Evolutionary conservation across 1,140 invertebrate species (phyloP).

Genomic region (Drosophila fuyamai): DNA sequence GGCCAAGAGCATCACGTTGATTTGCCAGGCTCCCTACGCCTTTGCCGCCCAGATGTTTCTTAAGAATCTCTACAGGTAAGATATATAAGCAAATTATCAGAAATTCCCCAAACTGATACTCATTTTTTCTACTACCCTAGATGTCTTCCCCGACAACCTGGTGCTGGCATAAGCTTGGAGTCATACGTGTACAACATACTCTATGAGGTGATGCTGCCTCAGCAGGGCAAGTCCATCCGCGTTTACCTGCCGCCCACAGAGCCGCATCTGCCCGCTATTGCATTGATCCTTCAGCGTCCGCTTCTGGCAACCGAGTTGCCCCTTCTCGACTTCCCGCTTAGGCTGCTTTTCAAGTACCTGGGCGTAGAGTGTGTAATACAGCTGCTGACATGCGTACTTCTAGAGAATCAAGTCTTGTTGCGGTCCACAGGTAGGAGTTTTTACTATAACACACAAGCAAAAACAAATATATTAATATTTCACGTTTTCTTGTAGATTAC

Average conservation of each 20-base stretch:
- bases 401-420: conserved; percentile 98
- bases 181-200: conserved; percentile 97
- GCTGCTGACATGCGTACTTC: conserved; percentile 96
- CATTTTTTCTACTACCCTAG: conserved; percentile 74
- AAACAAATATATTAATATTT: not conserved
- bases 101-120: not conserved
- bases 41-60: conserved; percentile 94
- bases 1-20: conserved; percentile 96
- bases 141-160: conserved; percentile 90
- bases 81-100: conserved; percentile 70
- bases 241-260: conserved; percentile 91
- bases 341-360: conserved; percentile 93
- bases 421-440: conserved; percentile 91
- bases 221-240: conserved; percentile 93
- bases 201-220: conserved; percentile 96
- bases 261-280: conserved; percentile 89
- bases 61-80: conserved; percentile 91
- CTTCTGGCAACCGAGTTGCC: conserved; percentile 92
- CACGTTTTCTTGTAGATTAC: conserved; percentile 89
- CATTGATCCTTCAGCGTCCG: conserved; percentile 89
- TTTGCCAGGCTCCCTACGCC: conserved; percentile 96
- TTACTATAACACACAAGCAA: not conserved
- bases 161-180: conserved; percentile 92
- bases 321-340: conserved; percentile 96
- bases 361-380: conserved; percentile 96